These are phyloP conservation scores for Platyscapa corneri DNA, from an alignment of 1,140 invertebrate species.

Conservation along the genomic window DNA sequence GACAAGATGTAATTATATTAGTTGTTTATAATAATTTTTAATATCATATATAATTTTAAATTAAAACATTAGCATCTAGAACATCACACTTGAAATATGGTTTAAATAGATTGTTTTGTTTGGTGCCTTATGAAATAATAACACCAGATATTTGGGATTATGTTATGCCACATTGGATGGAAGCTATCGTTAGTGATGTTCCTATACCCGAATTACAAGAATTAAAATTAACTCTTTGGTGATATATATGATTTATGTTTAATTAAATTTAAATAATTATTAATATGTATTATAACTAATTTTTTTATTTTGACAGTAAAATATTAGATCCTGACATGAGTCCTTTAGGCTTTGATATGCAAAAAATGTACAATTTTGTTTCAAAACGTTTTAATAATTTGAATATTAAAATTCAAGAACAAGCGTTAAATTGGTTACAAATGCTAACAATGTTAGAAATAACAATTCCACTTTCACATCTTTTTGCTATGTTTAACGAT, in stretches of 20 bases:
- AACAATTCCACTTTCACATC: conserved; percentile 86
- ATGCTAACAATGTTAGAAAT: conserved; percentile 92
- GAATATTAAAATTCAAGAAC: conserved; percentile 90
- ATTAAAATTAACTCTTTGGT: conserved; percentile 92
- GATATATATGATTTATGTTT: conserved; percentile 33
- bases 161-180: conserved; percentile 99
- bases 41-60: conserved; percentile 61
- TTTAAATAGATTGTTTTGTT: conserved; percentile 91
- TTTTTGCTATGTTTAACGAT: conserved; percentile 92
- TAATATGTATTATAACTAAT: background rate
- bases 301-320: conserved; percentile 80
- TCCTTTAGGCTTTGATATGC: conserved; percentile 93
- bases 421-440: conserved; percentile 97
- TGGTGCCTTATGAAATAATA: conserved; percentile 98
- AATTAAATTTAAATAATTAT: background rate
- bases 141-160: conserved; percentile 97
- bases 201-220: conserved; percentile 93
- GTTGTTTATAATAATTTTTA: no score
- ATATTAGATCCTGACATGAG: conserved; percentile 97
- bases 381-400: conserved; percentile 89
- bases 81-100: conserved; percentile 97
- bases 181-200: conserved; percentile 96
- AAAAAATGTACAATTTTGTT: conserved; percentile 97
- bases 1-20: no score
- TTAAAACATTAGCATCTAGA: conserved; percentile 90